A percentile compares a stretch with the other conserved stretches of the same genome.
Evolutionary conservation across 2,113 vertebrate genomes (phyloP).

Genomic region (Spermophilus dauricus): DNA sequence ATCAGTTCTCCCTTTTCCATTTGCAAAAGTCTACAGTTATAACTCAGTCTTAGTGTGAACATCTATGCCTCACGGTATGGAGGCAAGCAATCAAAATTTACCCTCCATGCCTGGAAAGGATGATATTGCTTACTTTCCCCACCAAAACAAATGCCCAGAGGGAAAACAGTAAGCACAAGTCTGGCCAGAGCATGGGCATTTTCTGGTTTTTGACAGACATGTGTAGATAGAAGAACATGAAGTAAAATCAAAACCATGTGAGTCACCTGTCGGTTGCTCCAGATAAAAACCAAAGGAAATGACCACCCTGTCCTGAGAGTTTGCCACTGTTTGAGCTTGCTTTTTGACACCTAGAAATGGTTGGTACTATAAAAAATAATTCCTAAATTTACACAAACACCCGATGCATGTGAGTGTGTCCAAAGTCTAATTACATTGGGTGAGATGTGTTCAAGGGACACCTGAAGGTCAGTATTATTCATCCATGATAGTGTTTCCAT

Average conservation of each 20-base stretch:
- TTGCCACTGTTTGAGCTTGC: background rate
- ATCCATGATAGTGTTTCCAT: constrained; percentile 18
- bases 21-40: constrained; percentile 16
- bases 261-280: background rate
- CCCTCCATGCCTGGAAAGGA: background rate
- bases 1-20: background rate
- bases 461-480: background rate
- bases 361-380: background rate
- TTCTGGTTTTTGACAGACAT: constrained; percentile 19
- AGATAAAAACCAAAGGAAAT: background rate
- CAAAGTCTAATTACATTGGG: constrained; percentile 5
- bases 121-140: constrained; percentile 7
- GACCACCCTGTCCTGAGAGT: background rate
- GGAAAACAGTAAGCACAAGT: background rate
- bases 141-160: constrained; percentile 28
- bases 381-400: background rate
- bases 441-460: background rate
- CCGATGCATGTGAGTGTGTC: too few relatives aligned
- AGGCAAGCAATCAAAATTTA: background rate
- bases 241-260: background rate
- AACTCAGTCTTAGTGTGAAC: background rate
- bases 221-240: background rate
- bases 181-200: background rate
- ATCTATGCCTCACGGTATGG: background rate
- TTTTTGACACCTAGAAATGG: background rate